Percentiles rank a stretch among this genome's conserved stretches.
phyloP scores from a whole-genome alignment of 2,888 invertebrate species.

The Calameuta filiformis region DNA sequence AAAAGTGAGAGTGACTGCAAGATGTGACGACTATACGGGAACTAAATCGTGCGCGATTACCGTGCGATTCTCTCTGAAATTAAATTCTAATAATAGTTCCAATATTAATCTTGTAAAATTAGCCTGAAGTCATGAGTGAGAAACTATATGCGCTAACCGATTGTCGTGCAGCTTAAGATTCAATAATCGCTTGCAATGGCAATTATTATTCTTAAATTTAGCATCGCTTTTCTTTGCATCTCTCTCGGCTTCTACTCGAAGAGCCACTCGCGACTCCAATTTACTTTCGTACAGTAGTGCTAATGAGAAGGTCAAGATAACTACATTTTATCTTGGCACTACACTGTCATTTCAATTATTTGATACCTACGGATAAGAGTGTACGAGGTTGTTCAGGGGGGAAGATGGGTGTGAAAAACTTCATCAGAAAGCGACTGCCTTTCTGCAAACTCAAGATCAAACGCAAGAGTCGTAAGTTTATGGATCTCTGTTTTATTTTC shows the following conservation, averaged over 20 bases:
- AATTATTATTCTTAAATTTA: not conserved
- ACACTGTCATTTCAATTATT: not conserved
- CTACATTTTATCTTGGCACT: not conserved
- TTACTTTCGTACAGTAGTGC: not conserved
- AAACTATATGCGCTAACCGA: not conserved
- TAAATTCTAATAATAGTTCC: not conserved
- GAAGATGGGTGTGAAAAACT: slow-evolving; percentile 58
- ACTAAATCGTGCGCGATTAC: not conserved
- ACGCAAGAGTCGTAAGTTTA: slow-evolving; percentile 48
- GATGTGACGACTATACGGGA: not conserved
- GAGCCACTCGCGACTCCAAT: not conserved
- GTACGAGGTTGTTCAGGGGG: not conserved
- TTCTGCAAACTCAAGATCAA: slow-evolving; percentile 56
- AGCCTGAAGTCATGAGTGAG: not conserved
- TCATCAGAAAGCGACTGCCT: slow-evolving; percentile 56
- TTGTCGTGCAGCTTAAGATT: not conserved
- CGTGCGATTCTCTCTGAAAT: not conserved
- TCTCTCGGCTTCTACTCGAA: not conserved
- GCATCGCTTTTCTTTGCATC: not conserved
- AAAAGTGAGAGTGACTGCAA: not conserved
- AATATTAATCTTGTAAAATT: not conserved
- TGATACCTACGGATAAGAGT: slow-evolving; percentile 11
- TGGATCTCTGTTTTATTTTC: not conserved
- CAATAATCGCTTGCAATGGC: not conserved
- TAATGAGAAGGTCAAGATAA: not conserved